Base-by-base conservation (phyloP, 2,888 invertebrate genomes). In the Lycaena phlaeas region DNA sequence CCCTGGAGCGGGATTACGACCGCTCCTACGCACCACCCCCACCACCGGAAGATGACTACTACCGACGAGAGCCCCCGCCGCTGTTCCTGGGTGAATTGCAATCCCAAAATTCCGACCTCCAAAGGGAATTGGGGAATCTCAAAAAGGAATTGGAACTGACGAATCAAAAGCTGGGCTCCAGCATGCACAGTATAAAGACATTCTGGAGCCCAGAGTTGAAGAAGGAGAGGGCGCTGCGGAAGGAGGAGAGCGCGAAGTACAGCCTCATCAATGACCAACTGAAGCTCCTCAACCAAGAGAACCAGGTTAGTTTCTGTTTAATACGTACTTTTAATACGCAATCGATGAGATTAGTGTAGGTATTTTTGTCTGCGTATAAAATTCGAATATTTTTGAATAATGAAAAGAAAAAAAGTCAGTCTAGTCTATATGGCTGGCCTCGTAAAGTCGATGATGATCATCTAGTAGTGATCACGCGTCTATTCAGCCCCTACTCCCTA, bases 191-290 rank as follows among this genome's bases (percentile, higher is more conserved):
- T 84, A 99, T 99, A 79, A 98, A 98, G 87, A 98, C 98, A 41
- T 99, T 99, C 85, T 99, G 99, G 99, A 97, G 97, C 70, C 99
- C 99, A 12, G 99, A 99, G 86, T 87, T 99, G 74, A 99, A 99
- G 86, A 97, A 98, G 82, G 98, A 99, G 84, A 87, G 98, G 51
- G 96, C 97, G 38, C 75, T 98, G 59, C 87, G 98, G 56, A 98
- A 98, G 72, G 98, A 99, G 78, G 98, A 99, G 82, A 95, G 95
- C 72, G 95, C 96, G 66, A 97, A 97, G 81, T 97, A 96, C 87
- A 94, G 94, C 77, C 90, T 97, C 72, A 94, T 97, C 77, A 96
- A 96, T 72, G 97, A 98, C 86, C 97, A 97, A 84, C 89, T 97
- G 56, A 97, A 96, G 81, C 88, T 97, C 68, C 91, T 97, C 73